phyloP scores from a whole-genome alignment of 2,113 vertebrate species.

The Ctenomys sociabilis region DNA sequence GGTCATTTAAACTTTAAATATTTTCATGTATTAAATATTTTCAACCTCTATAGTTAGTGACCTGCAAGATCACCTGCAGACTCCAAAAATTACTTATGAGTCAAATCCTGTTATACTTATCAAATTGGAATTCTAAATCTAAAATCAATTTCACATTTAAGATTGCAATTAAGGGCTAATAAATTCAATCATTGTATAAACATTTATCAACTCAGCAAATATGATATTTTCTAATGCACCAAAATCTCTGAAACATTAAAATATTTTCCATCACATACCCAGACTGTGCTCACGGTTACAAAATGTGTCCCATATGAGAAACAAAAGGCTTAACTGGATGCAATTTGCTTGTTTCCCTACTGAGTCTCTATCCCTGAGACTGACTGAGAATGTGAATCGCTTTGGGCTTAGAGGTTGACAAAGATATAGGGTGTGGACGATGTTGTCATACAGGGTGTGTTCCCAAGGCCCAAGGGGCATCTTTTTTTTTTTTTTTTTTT shows the following conservation, averaged over 20 bases:
- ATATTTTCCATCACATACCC: slow-evolving; percentile 17
- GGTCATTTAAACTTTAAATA: slow-evolving; percentile 49
- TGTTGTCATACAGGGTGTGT: background rate
- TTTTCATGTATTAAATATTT: slow-evolving; percentile 45
- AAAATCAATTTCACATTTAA: slow-evolving; percentile 52
- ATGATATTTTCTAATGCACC: slow-evolving; percentile 43
- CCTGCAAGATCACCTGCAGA: slow-evolving; percentile 22
- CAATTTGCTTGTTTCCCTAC: background rate
- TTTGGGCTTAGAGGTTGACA: background rate
- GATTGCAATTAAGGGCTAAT: slow-evolving; percentile 36
- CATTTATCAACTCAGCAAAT: slow-evolving; percentile 12
- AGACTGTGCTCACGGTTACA: slow-evolving; percentile 14
- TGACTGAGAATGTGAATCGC: background rate
- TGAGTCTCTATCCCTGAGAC: background rate
- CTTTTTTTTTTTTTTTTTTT: background rate
- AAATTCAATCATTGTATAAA: slow-evolving; percentile 38
- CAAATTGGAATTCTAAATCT: slow-evolving; percentile 8
- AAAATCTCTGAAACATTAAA: slow-evolving; percentile 46
- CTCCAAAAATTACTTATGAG: slow-evolving; percentile 37
- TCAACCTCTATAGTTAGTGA: slow-evolving; percentile 33
- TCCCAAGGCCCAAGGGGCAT: background rate
- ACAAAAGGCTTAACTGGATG: background rate
- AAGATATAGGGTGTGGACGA: background rate
- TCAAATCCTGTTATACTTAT: slow-evolving; percentile 56
- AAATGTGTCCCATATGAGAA: slow-evolving; percentile 55